Percentiles rank a stretch among this genome's conserved stretches.
These are phyloP conservation scores for Matsumyia berberina DNA, from an alignment of 2,888 invertebrate species.

Conservation along the genomic window DNA sequence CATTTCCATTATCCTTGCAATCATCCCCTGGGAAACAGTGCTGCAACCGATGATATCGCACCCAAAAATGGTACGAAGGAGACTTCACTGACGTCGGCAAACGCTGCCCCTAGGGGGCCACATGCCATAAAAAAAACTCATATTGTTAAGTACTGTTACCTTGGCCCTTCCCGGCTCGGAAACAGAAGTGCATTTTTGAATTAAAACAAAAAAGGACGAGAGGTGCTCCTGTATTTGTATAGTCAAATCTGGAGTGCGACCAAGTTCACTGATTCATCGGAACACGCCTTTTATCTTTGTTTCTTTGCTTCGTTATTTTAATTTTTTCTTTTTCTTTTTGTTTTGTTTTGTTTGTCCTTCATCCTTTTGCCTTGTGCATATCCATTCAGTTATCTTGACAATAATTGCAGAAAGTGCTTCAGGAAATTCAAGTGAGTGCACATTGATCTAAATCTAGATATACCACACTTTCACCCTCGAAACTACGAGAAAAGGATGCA, in stretches of 20 bases:
- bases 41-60: slow-evolving; percentile 25
- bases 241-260: slow-evolving; percentile 46
- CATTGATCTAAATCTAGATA: slow-evolving; percentile 46
- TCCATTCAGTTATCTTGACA: slow-evolving; percentile 65
- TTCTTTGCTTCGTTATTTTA: slow-evolving; percentile 23
- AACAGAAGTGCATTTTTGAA: slow-evolving; percentile 60
- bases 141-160: slow-evolving; percentile 68
- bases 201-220: slow-evolving; percentile 26
- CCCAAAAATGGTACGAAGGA: slow-evolving; percentile 21
- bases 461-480: too few species aligned
- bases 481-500: too few species aligned
- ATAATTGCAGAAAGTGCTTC: slow-evolving; percentile 65
- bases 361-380: slow-evolving; percentile 1
- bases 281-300: background rate
- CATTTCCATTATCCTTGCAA: too few species aligned
- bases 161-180: slow-evolving; percentile 53
- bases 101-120: slow-evolving; percentile 14
- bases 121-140: slow-evolving; percentile 47
- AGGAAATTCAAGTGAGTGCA: slow-evolving; percentile 52
- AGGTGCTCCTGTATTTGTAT: background rate
- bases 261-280: slow-evolving; percentile 60
- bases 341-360: background rate
- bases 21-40: background rate
- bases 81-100: slow-evolving; percentile 47
- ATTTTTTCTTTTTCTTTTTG: slow-evolving; percentile 27